phyloP scores from a whole-genome alignment of 2,113 vertebrate species.

The Phrynocephalus versicolor region DNA sequence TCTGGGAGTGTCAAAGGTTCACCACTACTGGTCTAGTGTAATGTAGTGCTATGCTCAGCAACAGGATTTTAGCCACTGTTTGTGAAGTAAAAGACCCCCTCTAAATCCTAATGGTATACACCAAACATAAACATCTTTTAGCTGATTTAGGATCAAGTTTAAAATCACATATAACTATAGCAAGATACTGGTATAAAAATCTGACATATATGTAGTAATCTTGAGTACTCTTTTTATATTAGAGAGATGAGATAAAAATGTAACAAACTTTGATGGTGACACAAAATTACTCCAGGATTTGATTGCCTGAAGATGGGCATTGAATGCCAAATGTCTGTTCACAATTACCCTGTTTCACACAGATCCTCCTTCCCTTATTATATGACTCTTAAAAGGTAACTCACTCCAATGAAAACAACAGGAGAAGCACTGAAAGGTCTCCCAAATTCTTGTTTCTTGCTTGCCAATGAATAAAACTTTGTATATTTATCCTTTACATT shows the following conservation, averaged over 20 bases:
- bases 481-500: constrained; percentile 25
- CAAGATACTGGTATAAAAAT: no score
- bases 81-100: no score
- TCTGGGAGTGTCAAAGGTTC: no score
- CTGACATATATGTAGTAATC: background rate
- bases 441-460: constrained; percentile 33
- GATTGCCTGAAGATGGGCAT: constrained; percentile 20
- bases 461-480: constrained; percentile 49
- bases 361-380: constrained; percentile 32
- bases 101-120: no score
- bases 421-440: constrained; percentile 23
- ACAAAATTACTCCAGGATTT: constrained; percentile 34
- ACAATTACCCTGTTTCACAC: no score
- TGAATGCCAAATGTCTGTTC: constrained; percentile 36
- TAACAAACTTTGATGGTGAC: background rate
- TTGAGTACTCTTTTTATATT: background rate
- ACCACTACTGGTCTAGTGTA: no score
- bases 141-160: background rate
- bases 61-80: no score
- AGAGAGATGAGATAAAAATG: background rate
- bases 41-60: no score
- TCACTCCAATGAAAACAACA: no score
- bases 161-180: background rate
- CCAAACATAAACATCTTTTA: background rate
- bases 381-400: no score